phyloP scores from a whole-genome alignment of 2,797 vertebrate species.

The Halcyon leucocephala region DNA sequence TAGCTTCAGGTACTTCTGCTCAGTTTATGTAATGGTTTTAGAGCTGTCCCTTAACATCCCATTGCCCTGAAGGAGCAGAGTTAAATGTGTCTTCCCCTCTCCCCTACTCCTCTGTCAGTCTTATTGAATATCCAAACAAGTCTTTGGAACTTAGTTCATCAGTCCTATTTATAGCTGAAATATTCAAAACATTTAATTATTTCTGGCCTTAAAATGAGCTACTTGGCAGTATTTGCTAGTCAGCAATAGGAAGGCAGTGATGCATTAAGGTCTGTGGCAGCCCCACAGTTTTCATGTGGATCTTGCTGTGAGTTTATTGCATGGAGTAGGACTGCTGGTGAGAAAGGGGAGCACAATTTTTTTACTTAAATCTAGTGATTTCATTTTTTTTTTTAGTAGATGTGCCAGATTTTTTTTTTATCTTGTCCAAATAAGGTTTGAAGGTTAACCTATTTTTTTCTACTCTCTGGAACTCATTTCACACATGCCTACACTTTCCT shows the following conservation, averaged over 20 bases:
- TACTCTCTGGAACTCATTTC: background rate
- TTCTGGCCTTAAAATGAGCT: constrained; percentile 60
- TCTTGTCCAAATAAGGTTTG: constrained; percentile 1
- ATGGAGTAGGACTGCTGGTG: background rate
- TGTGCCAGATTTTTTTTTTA: background rate
- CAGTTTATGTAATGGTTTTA: constrained; percentile 34
- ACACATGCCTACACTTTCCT: background rate
- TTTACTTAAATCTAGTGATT: background rate
- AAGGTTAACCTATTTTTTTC: background rate
- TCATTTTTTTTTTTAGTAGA: background rate
- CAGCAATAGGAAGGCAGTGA: background rate
- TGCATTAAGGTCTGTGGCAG: constrained; percentile 1
- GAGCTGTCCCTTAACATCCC: background rate
- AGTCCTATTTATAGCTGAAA: constrained; percentile 60
- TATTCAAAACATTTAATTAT: constrained; percentile 58
- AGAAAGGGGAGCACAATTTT: background rate
- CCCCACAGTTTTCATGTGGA: background rate
- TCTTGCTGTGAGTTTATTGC: background rate
- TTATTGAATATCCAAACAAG: background rate
- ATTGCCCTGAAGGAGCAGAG: background rate
- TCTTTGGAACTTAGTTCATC: constrained; percentile 5
- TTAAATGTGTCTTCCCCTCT: background rate
- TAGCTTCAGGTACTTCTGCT: constrained; percentile 22
- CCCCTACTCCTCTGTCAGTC: background rate
- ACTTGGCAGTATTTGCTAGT: constrained; percentile 30